Percentiles rank a stretch among this genome's conserved stretches.
Evolutionary conservation across 2,113 vertebrate species (phyloP).

Genomic region (Illadopsis cleaveri): DNA sequence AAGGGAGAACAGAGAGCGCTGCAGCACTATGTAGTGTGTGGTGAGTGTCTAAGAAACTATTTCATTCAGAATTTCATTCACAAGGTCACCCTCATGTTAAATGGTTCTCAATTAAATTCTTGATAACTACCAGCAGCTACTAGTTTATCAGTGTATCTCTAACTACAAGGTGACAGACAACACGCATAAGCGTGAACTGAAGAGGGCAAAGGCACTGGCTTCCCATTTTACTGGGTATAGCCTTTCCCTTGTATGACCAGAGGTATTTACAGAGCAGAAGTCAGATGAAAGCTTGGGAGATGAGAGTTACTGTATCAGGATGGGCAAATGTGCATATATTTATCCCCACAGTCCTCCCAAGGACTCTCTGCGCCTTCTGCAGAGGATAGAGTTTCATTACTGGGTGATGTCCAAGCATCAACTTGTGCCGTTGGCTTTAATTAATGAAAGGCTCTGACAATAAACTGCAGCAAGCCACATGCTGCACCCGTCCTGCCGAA

Average conservation of each 20-base stretch:
- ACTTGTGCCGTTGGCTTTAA: not conserved
- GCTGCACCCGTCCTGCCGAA: not conserved
- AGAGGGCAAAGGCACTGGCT: not conserved
- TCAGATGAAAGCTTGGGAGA: slow-evolving; percentile 20
- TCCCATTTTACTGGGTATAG: not conserved
- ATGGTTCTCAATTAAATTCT: not conserved
- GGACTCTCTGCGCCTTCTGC: slow-evolving; percentile 28
- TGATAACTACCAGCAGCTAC: slow-evolving; percentile 5
- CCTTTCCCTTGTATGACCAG: not conserved
- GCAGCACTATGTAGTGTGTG: not conserved
- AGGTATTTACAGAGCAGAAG: slow-evolving; percentile 31
- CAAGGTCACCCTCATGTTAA: not conserved
- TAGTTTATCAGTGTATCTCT: not conserved
- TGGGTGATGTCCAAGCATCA: slow-evolving; percentile 56
- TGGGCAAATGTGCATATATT: slow-evolving; percentile 31
- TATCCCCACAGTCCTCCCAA: not conserved
- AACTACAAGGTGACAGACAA: not conserved
- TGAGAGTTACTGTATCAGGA: slow-evolving; percentile 33
- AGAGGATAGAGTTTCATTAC: slow-evolving; percentile 52
- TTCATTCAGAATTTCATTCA: slow-evolving; percentile 39
- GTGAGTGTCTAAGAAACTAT: not conserved
- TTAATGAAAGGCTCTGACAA: slow-evolving; percentile 35
- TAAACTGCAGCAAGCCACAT: not conserved
- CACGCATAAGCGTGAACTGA: not conserved
- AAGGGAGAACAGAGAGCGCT: not conserved